Conservation (phyloP, 1,140 invertebrate species). For the Ceratosolen solmsi region DNA sequence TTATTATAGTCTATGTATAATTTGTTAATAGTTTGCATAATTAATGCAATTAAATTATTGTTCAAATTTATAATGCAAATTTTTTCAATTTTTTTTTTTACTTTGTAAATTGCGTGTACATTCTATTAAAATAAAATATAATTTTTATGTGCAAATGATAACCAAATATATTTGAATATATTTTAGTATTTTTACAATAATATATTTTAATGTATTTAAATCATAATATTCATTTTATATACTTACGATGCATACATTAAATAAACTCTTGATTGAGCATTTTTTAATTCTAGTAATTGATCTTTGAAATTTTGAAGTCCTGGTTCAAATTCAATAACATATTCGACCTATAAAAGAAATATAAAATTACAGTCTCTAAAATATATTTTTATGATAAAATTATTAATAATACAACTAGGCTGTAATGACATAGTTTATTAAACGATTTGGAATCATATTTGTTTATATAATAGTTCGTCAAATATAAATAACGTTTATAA, state of each 20-base stretch:
- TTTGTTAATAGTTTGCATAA: too few species aligned
- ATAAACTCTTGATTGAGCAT: conserved; percentile 90
- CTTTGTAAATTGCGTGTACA: too few species aligned
- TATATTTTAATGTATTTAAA: not conserved
- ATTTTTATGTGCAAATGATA: not conserved
- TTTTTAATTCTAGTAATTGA: conserved; percentile 86
- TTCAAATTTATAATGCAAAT: too few species aligned
- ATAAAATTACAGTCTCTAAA: not conserved
- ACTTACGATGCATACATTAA: conserved; percentile 94
- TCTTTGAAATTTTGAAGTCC: conserved; percentile 86
- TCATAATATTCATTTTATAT: not conserved
- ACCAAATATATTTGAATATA: not conserved
- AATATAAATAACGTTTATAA: too few species aligned
- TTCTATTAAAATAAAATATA: not conserved
- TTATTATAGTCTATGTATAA: too few species aligned
- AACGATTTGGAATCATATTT: too few species aligned
- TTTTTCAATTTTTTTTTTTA: too few species aligned
- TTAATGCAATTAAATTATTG: too few species aligned
- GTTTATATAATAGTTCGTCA: too few species aligned
- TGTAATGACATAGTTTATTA: not conserved
- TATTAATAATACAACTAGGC: not conserved
- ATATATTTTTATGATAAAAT: not conserved
- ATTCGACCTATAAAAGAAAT: conserved; percentile 80
- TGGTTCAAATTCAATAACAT: conserved; percentile 91
- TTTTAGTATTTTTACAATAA: not conserved